Conservation (phyloP, 2,888 invertebrate genomes). For the Leucophenga montana region DNA sequence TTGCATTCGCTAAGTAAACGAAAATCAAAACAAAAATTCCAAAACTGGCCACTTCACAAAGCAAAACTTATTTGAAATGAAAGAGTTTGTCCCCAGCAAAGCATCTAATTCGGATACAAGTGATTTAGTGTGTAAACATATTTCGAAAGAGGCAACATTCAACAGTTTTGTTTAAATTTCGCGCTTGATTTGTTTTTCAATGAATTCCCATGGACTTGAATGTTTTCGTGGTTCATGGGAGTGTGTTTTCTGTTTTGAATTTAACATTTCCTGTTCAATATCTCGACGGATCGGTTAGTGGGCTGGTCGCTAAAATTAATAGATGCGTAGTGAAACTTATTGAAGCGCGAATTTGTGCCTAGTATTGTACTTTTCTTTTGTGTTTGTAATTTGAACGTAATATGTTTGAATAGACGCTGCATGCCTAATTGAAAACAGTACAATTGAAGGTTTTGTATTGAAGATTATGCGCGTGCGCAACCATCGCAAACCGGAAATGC, state of each 20-base stretch:
- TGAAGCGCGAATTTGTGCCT: slow-evolving; percentile 3
- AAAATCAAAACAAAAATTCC: slow-evolving; percentile 12
- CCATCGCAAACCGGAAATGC: slow-evolving; percentile 53
- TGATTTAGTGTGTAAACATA: slow-evolving; percentile 32
- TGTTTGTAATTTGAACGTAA: slow-evolving; percentile 39
- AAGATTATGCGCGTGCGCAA: slow-evolving; percentile 52
- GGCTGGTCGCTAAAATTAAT: too few species aligned
- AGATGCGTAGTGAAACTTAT: background rate
- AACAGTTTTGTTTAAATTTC: slow-evolving; percentile 43
- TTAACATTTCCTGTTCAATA: slow-evolving; percentile 59
- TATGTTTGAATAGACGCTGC: slow-evolving; percentile 44
- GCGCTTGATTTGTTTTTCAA: slow-evolving; percentile 53
- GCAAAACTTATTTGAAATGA: background rate
- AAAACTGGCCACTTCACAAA: slow-evolving; percentile 3
- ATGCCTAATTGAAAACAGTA: slow-evolving; percentile 52
- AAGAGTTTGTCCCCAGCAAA: slow-evolving; percentile 19
- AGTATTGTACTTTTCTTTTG: slow-evolving; percentile 14
- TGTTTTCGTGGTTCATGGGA: slow-evolving; percentile 18
- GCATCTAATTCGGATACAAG: slow-evolving; percentile 20
- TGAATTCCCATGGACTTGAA: slow-evolving; percentile 40
- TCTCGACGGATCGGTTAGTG: background rate
- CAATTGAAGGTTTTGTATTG: slow-evolving; percentile 16
- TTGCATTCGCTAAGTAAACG: background rate
- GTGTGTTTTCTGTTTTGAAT: slow-evolving; percentile 25
- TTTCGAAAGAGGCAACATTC: background rate